Evolutionary conservation across 2,113 vertebrate species (phyloP).

Genomic region (Pleuronectes platessa): DNA sequence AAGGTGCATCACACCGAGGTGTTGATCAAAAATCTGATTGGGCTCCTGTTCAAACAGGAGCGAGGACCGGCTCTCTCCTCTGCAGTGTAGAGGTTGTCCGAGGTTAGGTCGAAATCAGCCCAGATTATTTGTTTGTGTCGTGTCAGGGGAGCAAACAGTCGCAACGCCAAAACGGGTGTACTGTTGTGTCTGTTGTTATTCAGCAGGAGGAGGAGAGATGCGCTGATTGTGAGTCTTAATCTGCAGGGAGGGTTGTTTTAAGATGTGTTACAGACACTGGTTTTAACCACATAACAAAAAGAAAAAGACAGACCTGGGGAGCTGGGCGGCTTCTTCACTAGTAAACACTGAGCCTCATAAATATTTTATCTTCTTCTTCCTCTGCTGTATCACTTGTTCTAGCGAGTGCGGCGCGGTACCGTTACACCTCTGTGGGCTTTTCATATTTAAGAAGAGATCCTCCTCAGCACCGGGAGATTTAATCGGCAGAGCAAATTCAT

Average conservation of each 20-base stretch:
- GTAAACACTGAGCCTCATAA: constrained; percentile 68
- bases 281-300: constrained; percentile 33
- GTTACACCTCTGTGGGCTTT: constrained; percentile 47
- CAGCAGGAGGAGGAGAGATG: background rate
- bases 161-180: constrained; percentile 11
- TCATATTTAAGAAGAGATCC: constrained; percentile 49
- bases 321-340: constrained; percentile 47
- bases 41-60: constrained; percentile 44
- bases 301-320: constrained; percentile 21
- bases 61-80: constrained; percentile 23
- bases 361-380: constrained; percentile 69
- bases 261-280: constrained; percentile 2
- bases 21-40: constrained; percentile 45
- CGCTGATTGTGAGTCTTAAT: constrained; percentile 32
- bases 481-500: constrained; percentile 45
- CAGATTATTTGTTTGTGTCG: constrained; percentile 27
- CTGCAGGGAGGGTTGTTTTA: constrained; percentile 32
- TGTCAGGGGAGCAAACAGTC: constrained; percentile 34
- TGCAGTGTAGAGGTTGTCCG: constrained; percentile 33
- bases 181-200: constrained; percentile 35
- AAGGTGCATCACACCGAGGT: constrained; percentile 34
- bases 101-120: constrained; percentile 30
- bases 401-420: constrained; percentile 47
- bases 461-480: constrained; percentile 24
- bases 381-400: constrained; percentile 70